Base-by-base conservation (phyloP, 2,888 invertebrate species). In the Rhogogaster chlorosoma region DNA sequence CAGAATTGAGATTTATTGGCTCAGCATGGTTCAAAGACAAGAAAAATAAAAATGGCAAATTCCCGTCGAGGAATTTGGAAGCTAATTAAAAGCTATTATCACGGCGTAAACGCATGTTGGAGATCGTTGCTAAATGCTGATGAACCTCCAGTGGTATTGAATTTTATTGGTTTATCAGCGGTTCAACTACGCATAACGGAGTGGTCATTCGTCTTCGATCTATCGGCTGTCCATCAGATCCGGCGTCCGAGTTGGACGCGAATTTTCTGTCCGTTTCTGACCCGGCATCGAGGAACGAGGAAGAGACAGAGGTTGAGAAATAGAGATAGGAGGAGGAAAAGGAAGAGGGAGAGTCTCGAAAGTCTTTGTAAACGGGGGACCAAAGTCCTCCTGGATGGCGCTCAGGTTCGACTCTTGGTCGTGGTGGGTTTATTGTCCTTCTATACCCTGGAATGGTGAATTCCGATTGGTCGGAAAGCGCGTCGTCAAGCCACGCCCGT, bases 391-490 rank as follows among this genome's bases (percentile, higher is more conserved):
- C 45, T 80, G 61, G 80, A 80, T 80, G 80, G 80, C 80, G 80
- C 80, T 64, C 80, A 57, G 80, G 61, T 64, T 80, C 83, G 83
- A 83, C 83, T 83, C 84, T 85, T 85, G 82, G 64, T 85, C 86
- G 85, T 84, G 86, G 83, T 83, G 77, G 82, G 45, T 84, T 90
- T 89, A 93, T 92, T 92, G 92, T 92, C 92, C 92, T 92, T 92
- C 91, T 90, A 90, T 89, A 42, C 90, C 89, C 89, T 90, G 89
- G 90, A 90, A 91, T 90, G 89, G 90, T 89, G 89, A 88, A 90
- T 90, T 89, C 90, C 91, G 88, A 93, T 93, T 93, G 93, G 93
- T 88, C 90, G 91, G 83, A 90, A 91, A 92, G 90, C 92, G 90
- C 92, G 91, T 90, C 92, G 88, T 88, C 88, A 88, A 88, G 90